Base-by-base conservation (phyloP, 2,113 vertebrate species). In the Otolemur garnettii region DNA sequence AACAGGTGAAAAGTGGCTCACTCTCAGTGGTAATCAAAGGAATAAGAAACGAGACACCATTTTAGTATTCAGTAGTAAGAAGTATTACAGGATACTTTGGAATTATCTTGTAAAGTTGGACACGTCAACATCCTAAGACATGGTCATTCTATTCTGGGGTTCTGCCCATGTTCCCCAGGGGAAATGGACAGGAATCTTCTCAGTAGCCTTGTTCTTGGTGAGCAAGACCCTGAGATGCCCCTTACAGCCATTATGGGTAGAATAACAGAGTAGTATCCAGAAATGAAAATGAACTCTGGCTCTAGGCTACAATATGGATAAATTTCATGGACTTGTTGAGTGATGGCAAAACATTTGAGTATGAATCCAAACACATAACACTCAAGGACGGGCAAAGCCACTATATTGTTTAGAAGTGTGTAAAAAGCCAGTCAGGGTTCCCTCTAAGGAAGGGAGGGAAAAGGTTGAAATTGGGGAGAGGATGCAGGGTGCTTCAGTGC, bases 111-210 rank as follows among this genome's bases (percentile, higher is more conserved):
- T 59, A 24, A 38, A 26, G 50, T 24, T 50, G 50, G 68, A 17
- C 59, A 12, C 0, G 45, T 24, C 24, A 8, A 11, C 24, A 17
- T 57, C 60, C 50, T 35, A 68, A 69, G 50, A 38, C 50, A 33
- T 0, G 0, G 71, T 18, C 7, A 4, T 38, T 45, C 53, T 69
- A 19, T 50, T 35, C 62, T 59, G 53, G 42, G 4, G 7, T 19
- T 77, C 55, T 79, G 0, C 45, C 28, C 4, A 0, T 0, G 3
- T 22, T 17, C 1, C 0, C 30, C 4, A 1, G 30, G 13, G 28
- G 18, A 11, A 8, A 5, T 2, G 21, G 64, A 18, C 28, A 7
- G 13, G 53, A 33, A 22, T 55, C 21, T 28, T 71, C 72, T 89
- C 8, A 0, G 12, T 55, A 57, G 72, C 8, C 0, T 35, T 45